A percentile compares a stretch with the other conserved stretches of the same genome.
phyloP scores from a whole-genome alignment of 2,797 vertebrate genomes.

The Phrynocephalus guinanensis region DNA sequence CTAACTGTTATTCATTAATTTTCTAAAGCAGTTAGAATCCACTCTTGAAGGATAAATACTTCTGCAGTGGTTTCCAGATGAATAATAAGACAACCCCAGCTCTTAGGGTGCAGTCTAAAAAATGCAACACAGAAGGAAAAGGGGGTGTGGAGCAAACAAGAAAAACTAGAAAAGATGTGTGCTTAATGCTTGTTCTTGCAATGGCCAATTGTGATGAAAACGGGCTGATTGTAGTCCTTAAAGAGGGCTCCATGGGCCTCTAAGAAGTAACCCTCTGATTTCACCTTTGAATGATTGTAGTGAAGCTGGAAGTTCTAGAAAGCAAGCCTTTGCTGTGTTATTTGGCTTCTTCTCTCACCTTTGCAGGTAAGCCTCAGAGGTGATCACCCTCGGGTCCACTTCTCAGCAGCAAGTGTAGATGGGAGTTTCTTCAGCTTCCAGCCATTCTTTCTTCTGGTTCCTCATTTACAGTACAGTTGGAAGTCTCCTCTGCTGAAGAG shows the following conservation, averaged over 20 bases:
- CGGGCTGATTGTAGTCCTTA: background rate
- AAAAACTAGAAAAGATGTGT: background rate
- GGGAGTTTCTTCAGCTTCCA: background rate
- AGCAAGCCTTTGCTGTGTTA: too few species aligned
- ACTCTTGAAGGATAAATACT: background rate
- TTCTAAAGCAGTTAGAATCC: background rate
- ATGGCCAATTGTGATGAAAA: background rate
- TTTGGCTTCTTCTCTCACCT: background rate
- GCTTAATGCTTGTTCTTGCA: background rate
- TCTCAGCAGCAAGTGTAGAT: background rate
- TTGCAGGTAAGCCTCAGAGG: background rate
- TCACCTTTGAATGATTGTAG: background rate
- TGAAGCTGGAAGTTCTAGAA: background rate
- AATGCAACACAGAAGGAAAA: background rate
- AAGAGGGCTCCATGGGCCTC: background rate
- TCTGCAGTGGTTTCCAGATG: background rate
- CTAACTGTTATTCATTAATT: background rate
- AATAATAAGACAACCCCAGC: background rate
- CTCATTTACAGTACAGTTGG: background rate
- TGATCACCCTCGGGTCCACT: too few species aligned
- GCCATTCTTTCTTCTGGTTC: background rate
- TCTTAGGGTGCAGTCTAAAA: background rate
- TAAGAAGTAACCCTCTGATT: background rate
- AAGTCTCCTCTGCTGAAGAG: background rate
- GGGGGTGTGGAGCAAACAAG: background rate